Evolutionary conservation across 2,797 vertebrate species (phyloP).

Genomic region (Propithecus perrieri): DNA sequence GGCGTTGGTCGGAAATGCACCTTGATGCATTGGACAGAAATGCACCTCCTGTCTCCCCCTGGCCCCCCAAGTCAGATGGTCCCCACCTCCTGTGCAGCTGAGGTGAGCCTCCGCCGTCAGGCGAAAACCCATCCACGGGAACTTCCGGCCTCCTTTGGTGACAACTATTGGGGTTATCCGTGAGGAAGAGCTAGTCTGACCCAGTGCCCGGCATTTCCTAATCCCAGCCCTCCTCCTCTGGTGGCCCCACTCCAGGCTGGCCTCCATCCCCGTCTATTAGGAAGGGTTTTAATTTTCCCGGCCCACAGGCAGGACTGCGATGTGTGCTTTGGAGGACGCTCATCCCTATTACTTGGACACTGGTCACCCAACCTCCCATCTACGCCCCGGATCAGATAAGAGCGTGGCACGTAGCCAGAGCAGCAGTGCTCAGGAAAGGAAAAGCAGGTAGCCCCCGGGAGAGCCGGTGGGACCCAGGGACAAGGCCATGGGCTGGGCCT

Average conservation of each 20-base stretch:
- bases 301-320: not conserved
- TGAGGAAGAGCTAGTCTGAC: not conserved
- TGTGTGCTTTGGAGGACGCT: too few relatives aligned
- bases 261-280: not conserved
- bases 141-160: too few relatives aligned
- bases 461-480: not conserved
- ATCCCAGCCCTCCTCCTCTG: not conserved
- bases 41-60: too few relatives aligned
- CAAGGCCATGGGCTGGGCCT: not conserved
- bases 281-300: not conserved
- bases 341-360: not conserved
- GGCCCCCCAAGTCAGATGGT: not conserved
- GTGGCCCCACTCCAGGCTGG: not conserved
- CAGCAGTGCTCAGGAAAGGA: not conserved
- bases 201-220: too few relatives aligned
- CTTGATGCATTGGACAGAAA: not conserved
- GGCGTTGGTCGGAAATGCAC: not conserved
- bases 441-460: not conserved
- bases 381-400: not conserved
- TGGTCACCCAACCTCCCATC: not conserved
- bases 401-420: fast-evolving
- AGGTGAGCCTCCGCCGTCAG: not conserved
- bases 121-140: not conserved
- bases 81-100: not conserved
- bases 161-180: too few relatives aligned